These are phyloP conservation scores for Mesocricetus auratus DNA, from an alignment of 2,113 vertebrate genomes.

Conservation along the genomic window DNA sequence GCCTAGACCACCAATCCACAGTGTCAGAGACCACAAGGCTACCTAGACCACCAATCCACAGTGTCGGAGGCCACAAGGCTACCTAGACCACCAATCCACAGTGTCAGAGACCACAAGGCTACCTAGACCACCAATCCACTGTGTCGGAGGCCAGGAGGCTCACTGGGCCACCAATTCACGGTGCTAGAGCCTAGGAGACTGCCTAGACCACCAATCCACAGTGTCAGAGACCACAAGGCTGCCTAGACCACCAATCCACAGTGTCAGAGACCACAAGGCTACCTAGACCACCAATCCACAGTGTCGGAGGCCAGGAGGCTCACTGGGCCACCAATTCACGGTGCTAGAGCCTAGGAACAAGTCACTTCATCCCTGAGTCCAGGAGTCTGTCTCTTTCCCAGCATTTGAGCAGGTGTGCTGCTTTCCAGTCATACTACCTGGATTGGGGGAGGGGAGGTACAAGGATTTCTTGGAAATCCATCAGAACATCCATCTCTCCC, in stretches of 20 bases:
- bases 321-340: not conserved
- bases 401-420: no score
- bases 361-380: not conserved
- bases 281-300: not conserved
- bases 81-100: not conserved
- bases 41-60: rapidly evolving
- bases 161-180: not conserved
- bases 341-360: not conserved
- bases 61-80: rapidly evolving
- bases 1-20: not conserved
- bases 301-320: not conserved
- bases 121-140: no score
- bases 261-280: rapidly evolving
- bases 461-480: not conserved
- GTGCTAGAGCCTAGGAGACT: not conserved
- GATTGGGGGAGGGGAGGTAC: not conserved
- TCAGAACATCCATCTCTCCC: not conserved
- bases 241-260: rapidly evolving
- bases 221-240: no score
- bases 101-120: not conserved
- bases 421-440: not conserved
- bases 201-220: not conserved
- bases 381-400: not conserved
- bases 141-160: rapidly evolving
- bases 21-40: not conserved